Percentiles rank a stretch among this genome's conserved stretches.
Conservation (phyloP, 1,140 invertebrate species). For the Leptopilina boulardi region DNA sequence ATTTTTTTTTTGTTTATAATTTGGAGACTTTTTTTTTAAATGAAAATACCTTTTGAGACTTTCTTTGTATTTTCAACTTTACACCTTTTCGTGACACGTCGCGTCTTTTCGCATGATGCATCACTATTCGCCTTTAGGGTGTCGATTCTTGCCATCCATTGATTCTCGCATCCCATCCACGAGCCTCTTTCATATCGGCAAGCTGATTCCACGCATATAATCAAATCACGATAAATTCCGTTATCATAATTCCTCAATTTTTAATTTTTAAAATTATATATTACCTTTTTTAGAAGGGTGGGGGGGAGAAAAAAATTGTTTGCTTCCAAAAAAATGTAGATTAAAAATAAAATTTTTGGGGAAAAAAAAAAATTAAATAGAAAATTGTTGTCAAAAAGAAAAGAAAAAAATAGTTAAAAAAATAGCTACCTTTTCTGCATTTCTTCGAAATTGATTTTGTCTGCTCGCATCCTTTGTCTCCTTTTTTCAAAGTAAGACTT, state of each 20-base stretch:
- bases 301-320: neutral
- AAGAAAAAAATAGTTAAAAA: constrained; percentile 8
- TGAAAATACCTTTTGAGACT: constrained; percentile 75
- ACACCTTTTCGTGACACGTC: constrained; percentile 85
- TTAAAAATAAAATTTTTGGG: neutral
- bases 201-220: constrained; percentile 74
- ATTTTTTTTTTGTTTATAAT: neutral
- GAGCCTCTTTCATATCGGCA: constrained; percentile 87
- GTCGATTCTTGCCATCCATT: constrained; percentile 83
- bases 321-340: no score
- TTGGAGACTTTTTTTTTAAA: neutral
- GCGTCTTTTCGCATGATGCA: constrained; percentile 83
- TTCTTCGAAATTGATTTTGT: constrained; percentile 93
- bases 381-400: constrained; percentile 34
- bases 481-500: constrained; percentile 89
- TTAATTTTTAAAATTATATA: neutral
- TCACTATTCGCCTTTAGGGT: constrained; percentile 86
- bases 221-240: constrained; percentile 54
- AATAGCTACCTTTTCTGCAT: constrained; percentile 88
- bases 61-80: constrained; percentile 82
- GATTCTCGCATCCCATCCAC: constrained; percentile 83
- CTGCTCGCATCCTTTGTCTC: constrained; percentile 86
- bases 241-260: constrained; percentile 45
- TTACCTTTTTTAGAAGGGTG: no score
- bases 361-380: constrained; percentile 24